Evolutionary conservation across 2,888 invertebrate species (phyloP).

Genomic region (Lissonota sp.): DNA sequence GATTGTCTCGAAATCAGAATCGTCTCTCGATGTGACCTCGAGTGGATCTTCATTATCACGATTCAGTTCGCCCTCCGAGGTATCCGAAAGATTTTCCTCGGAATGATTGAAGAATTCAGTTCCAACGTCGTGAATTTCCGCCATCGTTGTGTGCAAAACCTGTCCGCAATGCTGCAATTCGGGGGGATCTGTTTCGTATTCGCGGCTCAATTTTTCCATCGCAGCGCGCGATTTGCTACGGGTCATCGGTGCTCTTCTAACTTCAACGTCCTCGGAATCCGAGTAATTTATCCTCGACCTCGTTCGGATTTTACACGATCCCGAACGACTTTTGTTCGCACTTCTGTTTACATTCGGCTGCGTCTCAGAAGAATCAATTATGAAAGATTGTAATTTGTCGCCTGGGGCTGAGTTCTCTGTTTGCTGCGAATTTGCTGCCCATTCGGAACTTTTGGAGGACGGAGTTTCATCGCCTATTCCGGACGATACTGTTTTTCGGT

Average conservation of each 20-base stretch:
- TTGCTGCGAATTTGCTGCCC: neutral
- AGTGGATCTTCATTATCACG: neutral
- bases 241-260: neutral
- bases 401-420: neutral
- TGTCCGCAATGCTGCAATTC: neutral
- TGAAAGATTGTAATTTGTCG: too few species aligned
- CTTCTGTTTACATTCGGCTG: neutral
- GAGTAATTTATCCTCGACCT: neutral
- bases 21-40: neutral
- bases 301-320: neutral
- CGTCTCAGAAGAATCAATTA: neutral
- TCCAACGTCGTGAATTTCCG: neutral
- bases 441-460: neutral
- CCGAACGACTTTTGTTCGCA: neutral
- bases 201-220: neutral
- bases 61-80: constrained; percentile 2
- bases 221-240: constrained; percentile 33
- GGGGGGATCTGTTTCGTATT: neutral
- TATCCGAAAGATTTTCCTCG: constrained; percentile 1
- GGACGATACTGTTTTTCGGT: neutral
- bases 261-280: constrained; percentile 8
- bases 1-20: neutral
- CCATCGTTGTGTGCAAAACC: neutral
- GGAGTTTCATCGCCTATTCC: neutral
- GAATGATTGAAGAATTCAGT: neutral